Evolutionary conservation across 2,888 invertebrate species (phyloP), one percentile per base, ranked within the genome.

Genomic region (Vanessa cardui): DNA sequence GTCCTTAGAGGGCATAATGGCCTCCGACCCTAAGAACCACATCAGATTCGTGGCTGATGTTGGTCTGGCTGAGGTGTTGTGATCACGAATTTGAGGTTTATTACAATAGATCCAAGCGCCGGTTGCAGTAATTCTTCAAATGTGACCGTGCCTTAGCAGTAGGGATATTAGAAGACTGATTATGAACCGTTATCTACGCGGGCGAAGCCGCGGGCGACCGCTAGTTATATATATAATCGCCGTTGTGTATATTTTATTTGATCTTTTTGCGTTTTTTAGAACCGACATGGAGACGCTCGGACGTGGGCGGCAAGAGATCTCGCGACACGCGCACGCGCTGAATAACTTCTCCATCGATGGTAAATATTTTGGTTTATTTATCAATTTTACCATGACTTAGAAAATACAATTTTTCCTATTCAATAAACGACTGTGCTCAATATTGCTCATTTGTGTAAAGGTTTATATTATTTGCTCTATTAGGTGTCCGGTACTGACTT

Each of bases 281-380:
- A 96, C 96, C 85, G 96, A 96, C 81, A 93, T 95, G 85, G 95
- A 96, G 65, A 94, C 96, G 92, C 85, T 97, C 84, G 85, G 92
- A 78, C 93, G 94, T 80, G 90, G 92, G 73, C 94, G 93, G 75
- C 92, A 85, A 71, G 92, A 91, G 74, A 78, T 88, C 74, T 82
- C 89, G 81, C 85, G 89, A 75, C 89, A 89, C 74, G 77, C 87
- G 66, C 87, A 87, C 75, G 77, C 88, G 73, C 85, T 89, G 68
- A 86, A 80, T 77, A 90, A 84, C 82, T 92, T 90, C 86, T 87
- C 92, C 54, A 89, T 92, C 66, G 92, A 92, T 77, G 92, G 92
- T 92, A 79, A 78, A 85, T 80, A 49, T 26, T n/a, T n/a, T n/a
- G 21, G 31, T n/a, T 31, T 47, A 39, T 18, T 26, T 26, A 26